Base-by-base conservation (phyloP, 1,140 invertebrate species). In the Magallana gigas region DNA sequence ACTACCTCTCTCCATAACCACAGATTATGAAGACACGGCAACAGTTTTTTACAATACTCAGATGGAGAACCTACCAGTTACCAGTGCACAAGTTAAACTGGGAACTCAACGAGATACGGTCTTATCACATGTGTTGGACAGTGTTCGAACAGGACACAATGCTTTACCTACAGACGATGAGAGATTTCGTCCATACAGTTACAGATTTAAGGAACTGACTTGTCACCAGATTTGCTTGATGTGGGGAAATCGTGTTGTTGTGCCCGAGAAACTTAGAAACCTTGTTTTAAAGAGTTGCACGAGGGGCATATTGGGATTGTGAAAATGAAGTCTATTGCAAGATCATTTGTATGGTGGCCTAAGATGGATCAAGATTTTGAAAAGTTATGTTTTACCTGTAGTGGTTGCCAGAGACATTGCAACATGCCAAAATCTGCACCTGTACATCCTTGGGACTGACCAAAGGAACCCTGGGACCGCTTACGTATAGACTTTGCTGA, bases 301-400 rank as follows among this genome's bases (percentile, higher is more conserved):
- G n/a, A 23, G 4, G 82, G 71, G 3, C 88, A 90, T 48, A 18
- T 58, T 16, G 90, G 87, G 16, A 76, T 90, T 18, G 82, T 86
- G 7, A 29, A 58, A 56, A 88, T 84, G 87, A 90, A 91, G 68
- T 29, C 7, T 8, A 8, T 88, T 8, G 85, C 88, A 7, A 23
- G 83, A 12, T 86, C 71, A 36, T 88, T 87, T 18, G 64, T 92
- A 80, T 91, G 90, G 88, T 91, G 87, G 90, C 90, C 91, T 11
- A 48, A 84, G 0, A 76, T 91, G 18, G 91, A 91, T 64, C 8
- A 68, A 16, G 86, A 90, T 9, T 88, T 91, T 36, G 90, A 90
- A 68, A 16, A 71, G 1, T 18, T 36, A 12, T 85, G 62, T 56
- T 82, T n/a, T 29, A 1, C 59, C 1, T 88, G 87, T 84, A 6